Base-by-base conservation (phyloP, 2,888 invertebrate species). In the Suillia variegata region DNA sequence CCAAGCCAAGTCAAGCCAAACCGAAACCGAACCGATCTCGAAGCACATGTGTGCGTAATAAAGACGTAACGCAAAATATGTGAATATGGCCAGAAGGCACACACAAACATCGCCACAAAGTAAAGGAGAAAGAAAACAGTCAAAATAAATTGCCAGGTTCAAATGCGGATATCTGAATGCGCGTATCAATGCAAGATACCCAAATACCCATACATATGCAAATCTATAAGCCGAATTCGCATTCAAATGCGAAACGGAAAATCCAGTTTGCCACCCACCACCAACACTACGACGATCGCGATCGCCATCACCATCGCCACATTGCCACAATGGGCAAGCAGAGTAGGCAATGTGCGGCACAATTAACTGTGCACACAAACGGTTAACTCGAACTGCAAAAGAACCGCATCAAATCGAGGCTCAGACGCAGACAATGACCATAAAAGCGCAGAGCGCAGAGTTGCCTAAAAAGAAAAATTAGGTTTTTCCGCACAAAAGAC, bases 341-440 rank as follows among this genome's bases (percentile, higher is more conserved):
- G n/a, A n/a, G n/a, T n/a, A 22, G 47, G 22, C 48, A 22, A 24
- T 21, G n/a, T n/a, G 21, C 49, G 21, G 22, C 47, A 58, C 58
- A 58, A 58, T 58, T 58, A 53, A 51, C 51, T 47, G 52, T 47
- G 47, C 58, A 58, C 22, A 47, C 22, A 54, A 58, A 58, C 58
- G 34, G 54, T 49, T 49, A 58, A 58, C 53, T 45, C 6, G 26
- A 38, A 38, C 38, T 38, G 38, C 38, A 10, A 38, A 38, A 38
- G 12, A 31, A 31, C n/a, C n/a, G n/a, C 26, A 10, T 26, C 10
- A 26, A 50, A 24, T 26, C 21, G 45, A 57, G 38, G 26, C 31
- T 45, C 13, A 42, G 26, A 33, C 17, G 53, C 52, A 48, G 34
- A 53, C 58, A 48, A 53, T 58, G 53, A 48, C 53, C 58, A 42